These are phyloP conservation scores for Melanerpes aurifrons DNA, from an alignment of 2,113 vertebrate species.

Conservation along the genomic window DNA sequence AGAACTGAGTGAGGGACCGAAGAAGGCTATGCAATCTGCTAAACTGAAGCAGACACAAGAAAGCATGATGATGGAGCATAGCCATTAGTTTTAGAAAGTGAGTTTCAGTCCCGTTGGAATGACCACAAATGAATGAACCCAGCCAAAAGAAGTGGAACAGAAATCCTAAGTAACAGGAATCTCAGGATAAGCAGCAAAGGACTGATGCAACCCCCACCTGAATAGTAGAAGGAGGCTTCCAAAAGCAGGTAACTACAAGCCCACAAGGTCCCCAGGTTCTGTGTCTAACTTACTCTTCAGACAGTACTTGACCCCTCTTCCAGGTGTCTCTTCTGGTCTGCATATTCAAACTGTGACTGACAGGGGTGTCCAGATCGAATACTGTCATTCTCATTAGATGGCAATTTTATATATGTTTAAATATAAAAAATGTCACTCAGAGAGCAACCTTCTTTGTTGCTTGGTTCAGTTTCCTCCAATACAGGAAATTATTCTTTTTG, in stretches of 20 bases:
- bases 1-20: background rate
- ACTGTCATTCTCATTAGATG: background rate
- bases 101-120: constrained; percentile 37
- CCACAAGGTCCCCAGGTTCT: background rate
- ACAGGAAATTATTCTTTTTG: background rate
- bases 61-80: constrained; percentile 1
- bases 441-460: background rate
- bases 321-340: background rate
- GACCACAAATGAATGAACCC: constrained; percentile 9
- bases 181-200: background rate
- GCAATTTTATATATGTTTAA: background rate
- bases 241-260: background rate
- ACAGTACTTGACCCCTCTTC: background rate
- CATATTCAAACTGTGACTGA: background rate
- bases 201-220: background rate
- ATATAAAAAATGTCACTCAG: background rate
- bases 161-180: constrained; percentile 36
- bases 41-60: background rate
- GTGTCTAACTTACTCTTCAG: background rate
- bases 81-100: constrained; percentile 44
- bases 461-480: background rate
- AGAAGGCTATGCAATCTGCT: constrained; percentile 6
- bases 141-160: background rate
- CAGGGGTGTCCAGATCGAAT: background rate
- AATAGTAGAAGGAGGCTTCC: background rate